These are phyloP conservation scores for Aix galericulata DNA, from an alignment of 2,113 vertebrate species.

Conservation along the genomic window DNA sequence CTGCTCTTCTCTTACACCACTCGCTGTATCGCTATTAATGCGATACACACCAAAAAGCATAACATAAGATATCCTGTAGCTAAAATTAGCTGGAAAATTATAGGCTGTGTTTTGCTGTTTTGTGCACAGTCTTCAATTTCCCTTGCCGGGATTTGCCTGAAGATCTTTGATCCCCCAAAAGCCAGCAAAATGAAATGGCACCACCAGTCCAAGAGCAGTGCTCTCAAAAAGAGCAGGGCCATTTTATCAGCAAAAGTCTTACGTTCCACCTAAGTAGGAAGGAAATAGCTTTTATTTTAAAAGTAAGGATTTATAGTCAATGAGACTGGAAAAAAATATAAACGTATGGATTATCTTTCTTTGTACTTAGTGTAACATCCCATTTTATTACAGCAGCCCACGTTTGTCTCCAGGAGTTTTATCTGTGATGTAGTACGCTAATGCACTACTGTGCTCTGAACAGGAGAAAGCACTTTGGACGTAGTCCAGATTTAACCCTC, in stretches of 20 bases:
- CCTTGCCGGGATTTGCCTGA: rapidly evolving
- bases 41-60: conserved; percentile 28
- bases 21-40: background rate
- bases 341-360: background rate
- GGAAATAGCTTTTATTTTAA: background rate
- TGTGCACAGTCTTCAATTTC: background rate
- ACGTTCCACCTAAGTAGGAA: background rate
- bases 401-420: conserved; percentile 2
- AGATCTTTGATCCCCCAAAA: background rate
- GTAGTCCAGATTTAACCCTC: conserved; percentile 33
- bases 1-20: background rate
- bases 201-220: background rate
- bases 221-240: background rate
- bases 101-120: background rate
- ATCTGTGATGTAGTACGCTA: background rate
- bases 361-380: background rate
- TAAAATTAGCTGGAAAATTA: conserved; percentile 48
- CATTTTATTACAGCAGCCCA: conserved; percentile 2
- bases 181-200: background rate
- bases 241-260: background rate
- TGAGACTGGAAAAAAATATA: background rate
- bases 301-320: background rate
- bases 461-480: conserved; percentile 59
- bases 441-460: conserved; percentile 29
- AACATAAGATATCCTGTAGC: background rate